These are phyloP conservation scores for Oxycera nigricornis DNA, from an alignment of 2,888 invertebrate species.

Conservation along the genomic window DNA sequence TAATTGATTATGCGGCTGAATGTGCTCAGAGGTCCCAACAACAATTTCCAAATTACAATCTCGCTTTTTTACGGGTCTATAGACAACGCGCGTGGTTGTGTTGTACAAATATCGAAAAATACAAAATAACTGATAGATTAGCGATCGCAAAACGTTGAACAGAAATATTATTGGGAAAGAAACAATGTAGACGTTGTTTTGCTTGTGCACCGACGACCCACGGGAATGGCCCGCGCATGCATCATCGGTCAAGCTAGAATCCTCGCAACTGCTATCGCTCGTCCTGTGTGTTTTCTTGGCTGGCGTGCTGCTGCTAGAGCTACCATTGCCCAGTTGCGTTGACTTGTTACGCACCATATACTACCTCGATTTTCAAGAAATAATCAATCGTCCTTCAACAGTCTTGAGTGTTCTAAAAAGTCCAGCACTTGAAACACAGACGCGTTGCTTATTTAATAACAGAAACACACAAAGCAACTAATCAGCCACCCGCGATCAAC, in stretches of 20 bases:
- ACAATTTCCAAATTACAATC: slow-evolving; percentile 68
- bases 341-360: slow-evolving; percentile 61
- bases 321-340: slow-evolving; percentile 55
- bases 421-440: no score
- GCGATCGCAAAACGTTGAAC: slow-evolving; percentile 81
- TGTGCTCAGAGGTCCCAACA: slow-evolving; percentile 61
- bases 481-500: no score
- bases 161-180: slow-evolving; percentile 87
- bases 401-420: no score
- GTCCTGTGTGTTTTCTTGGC: slow-evolving; percentile 58
- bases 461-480: slow-evolving; percentile 31
- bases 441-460: slow-evolving; percentile 23
- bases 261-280: slow-evolving; percentile 56
- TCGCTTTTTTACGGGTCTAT: slow-evolving; percentile 67
- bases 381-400: no score
- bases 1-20: slow-evolving; percentile 38
- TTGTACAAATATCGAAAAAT: slow-evolving; percentile 86
- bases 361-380: no score
- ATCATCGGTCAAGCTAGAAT: slow-evolving; percentile 55
- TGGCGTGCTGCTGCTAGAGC: slow-evolving; percentile 55
- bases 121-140: slow-evolving; percentile 86
- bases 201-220: slow-evolving; percentile 82
- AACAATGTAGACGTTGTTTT: slow-evolving; percentile 80
- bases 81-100: slow-evolving; percentile 78
- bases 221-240: slow-evolving; percentile 66